Evolutionary conservation across 2,113 vertebrate genomes (phyloP).

Genomic region (Cinclus cinclus): DNA sequence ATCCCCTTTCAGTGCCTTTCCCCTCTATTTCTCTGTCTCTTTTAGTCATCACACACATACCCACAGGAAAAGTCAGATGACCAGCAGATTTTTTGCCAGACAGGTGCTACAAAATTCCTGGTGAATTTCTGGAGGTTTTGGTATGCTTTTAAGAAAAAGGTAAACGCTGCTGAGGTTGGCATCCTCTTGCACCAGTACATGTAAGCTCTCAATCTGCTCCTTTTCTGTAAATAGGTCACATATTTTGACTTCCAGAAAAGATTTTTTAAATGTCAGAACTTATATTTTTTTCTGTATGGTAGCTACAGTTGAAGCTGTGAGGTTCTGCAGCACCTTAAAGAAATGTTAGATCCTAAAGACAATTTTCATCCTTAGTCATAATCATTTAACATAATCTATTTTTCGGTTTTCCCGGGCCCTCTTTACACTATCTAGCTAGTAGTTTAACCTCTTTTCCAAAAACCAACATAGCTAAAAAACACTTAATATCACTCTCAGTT

Average conservation of each 20-base stretch:
- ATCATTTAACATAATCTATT: slow-evolving; percentile 10
- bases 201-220: background rate
- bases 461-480: background rate
- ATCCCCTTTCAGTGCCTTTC: background rate
- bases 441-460: slow-evolving; percentile 6
- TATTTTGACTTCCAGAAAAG: background rate
- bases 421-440: background rate
- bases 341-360: background rate
- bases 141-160: background rate
- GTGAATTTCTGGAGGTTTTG: background rate
- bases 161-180: background rate
- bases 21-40: background rate
- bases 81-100: background rate
- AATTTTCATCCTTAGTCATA: background rate
- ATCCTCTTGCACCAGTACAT: background rate
- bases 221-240: background rate
- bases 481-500: background rate
- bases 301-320: background rate
- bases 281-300: background rate
- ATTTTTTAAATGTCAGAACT: background rate
- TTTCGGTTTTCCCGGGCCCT: slow-evolving; percentile 5
- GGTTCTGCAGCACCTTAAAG: background rate
- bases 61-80: background rate
- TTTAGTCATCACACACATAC: background rate
- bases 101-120: background rate